Percentiles rank a stretch among this genome's conserved stretches.
Evolutionary conservation across 2,888 invertebrate genomes (phyloP).

Genomic region (Thecophora atra): DNA sequence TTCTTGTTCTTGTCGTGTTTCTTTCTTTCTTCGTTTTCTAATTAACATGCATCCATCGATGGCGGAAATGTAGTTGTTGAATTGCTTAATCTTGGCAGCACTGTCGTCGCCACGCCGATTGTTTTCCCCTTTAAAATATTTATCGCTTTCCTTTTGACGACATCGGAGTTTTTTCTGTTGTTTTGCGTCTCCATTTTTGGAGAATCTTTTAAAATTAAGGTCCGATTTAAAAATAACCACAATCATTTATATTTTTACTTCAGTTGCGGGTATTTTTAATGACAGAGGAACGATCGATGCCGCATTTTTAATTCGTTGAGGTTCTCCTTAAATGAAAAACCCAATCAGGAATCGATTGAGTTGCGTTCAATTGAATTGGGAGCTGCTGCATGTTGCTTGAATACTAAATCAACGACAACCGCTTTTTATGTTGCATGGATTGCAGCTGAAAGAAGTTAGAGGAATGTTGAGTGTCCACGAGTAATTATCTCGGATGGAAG

Average conservation of each 20-base stretch:
- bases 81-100: constrained; percentile 17
- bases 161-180: neutral
- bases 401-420: constrained; percentile 16
- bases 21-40: constrained; percentile 24
- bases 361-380: no score
- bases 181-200: neutral
- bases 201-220: constrained; percentile 23
- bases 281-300: constrained; percentile 34
- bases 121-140: neutral
- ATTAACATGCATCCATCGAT: constrained; percentile 38
- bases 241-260: constrained; percentile 5
- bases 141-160: neutral
- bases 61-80: constrained; percentile 40
- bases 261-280: constrained; percentile 18
- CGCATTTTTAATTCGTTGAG: constrained; percentile 24
- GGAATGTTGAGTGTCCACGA: no score
- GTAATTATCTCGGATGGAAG: no score
- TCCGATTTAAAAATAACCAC: constrained; percentile 34
- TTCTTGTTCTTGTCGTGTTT: neutral
- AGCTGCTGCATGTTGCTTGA: constrained; percentile 13
- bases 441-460: no score
- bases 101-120: constrained; percentile 15
- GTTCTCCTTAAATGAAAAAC: neutral
- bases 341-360: neutral
- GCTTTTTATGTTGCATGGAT: no score